Conservation (phyloP, 2,797 vertebrate species). For the Rhinichthys osculus region DNA sequence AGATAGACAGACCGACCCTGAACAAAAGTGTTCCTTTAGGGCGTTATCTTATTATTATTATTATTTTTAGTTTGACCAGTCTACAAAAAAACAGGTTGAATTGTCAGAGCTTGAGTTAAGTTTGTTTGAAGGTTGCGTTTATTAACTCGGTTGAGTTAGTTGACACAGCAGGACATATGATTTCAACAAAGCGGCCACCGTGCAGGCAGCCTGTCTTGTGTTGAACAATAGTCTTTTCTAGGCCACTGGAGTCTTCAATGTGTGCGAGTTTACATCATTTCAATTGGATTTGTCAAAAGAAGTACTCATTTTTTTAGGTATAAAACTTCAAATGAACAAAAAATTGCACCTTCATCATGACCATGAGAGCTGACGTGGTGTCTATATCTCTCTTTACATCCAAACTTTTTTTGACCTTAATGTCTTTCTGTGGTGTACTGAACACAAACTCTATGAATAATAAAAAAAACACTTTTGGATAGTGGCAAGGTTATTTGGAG, state of each 20-base stretch:
- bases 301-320: background rate
- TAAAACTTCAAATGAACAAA: constrained; percentile 22
- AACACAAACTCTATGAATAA: constrained; percentile 18
- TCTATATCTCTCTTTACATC: constrained; percentile 8
- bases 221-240: background rate
- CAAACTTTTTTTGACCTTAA: constrained; percentile 16
- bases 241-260: background rate
- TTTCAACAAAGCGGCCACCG: background rate
- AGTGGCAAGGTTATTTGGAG: constrained; percentile 22
- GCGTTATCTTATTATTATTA: background rate
- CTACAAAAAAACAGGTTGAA: background rate
- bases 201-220: constrained; percentile 1
- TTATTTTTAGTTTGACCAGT: background rate
- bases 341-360: background rate
- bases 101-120: constrained; percentile 3
- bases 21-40: no score
- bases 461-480: constrained; percentile 33
- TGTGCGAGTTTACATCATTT: background rate
- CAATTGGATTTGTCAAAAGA: constrained; percentile 30
- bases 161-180: background rate
- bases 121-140: constrained; percentile 24
- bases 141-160: constrained; percentile 19
- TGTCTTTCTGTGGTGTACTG: background rate
- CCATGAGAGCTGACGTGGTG: background rate
- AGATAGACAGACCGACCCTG: background rate